phyloP scores from a whole-genome alignment of 2,888 invertebrate genomes.

The Acronicta aceris region DNA sequence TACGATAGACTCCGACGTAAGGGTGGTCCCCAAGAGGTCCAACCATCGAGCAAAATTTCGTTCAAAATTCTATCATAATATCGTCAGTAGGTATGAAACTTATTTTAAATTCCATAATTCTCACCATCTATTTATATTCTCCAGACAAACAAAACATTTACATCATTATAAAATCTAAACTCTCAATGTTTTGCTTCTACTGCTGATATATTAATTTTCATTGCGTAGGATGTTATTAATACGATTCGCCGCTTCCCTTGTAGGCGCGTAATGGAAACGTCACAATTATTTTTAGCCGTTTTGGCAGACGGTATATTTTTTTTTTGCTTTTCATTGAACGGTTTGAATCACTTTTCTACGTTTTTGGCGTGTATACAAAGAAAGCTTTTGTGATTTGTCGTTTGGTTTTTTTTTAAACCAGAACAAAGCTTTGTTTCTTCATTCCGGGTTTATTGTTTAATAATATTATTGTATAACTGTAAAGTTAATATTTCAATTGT shows the following conservation, averaged over 20 bases:
- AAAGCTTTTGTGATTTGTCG: constrained; percentile 42
- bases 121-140: constrained; percentile 23
- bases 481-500: background rate
- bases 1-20: no score
- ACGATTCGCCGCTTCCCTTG: constrained; percentile 51
- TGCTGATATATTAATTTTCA: constrained; percentile 38
- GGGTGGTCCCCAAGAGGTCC: no score
- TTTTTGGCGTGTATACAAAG: constrained; percentile 65
- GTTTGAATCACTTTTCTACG: constrained; percentile 66
- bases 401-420: constrained; percentile 17
- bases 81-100: no score
- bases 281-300: constrained; percentile 68
- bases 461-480: background rate
- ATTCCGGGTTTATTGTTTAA: constrained; percentile 23
- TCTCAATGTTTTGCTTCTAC: constrained; percentile 34
- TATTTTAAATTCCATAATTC: constrained; percentile 10
- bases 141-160: constrained; percentile 38
- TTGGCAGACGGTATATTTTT: constrained; percentile 61
- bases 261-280: constrained; percentile 51
- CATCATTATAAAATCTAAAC: constrained; percentile 21
- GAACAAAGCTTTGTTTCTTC: constrained; percentile 12
- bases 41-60: no score
- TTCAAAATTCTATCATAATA: no score
- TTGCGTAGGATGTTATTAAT: constrained; percentile 49
- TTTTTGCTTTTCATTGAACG: constrained; percentile 52